These are phyloP conservation scores for Anastrepha ludens DNA, from an alignment of 1,140 invertebrate species.

Conservation along the genomic window DNA sequence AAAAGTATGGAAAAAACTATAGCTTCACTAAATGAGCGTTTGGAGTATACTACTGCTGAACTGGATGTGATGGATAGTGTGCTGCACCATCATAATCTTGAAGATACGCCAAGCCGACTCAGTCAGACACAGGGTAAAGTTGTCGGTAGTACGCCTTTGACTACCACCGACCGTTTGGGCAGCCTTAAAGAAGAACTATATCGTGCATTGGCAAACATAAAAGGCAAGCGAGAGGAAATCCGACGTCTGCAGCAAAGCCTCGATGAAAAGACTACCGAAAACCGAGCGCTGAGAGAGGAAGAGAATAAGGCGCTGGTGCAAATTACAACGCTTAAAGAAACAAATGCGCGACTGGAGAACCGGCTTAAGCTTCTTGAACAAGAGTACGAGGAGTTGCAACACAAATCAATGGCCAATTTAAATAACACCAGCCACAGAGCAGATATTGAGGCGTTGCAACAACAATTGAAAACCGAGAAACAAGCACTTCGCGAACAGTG, in stretches of 20 bases:
- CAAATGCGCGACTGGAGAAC: slow-evolving; percentile 63
- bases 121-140: slow-evolving; percentile 60
- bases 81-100: slow-evolving; percentile 66
- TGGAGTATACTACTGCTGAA: slow-evolving; percentile 66
- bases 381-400: slow-evolving; percentile 60
- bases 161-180: slow-evolving; percentile 63
- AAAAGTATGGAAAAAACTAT: slow-evolving; percentile 67
- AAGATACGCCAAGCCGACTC: slow-evolving; percentile 62
- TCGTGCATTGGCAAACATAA: slow-evolving; percentile 64
- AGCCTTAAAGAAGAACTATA: slow-evolving; percentile 70
- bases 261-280: slow-evolving; percentile 64
- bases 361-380: slow-evolving; percentile 64
- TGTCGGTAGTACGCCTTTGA: slow-evolving; percentile 67
- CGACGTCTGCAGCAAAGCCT: slow-evolving; percentile 64
- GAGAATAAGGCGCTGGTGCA: slow-evolving; percentile 69
- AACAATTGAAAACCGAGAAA: slow-evolving; percentile 58
- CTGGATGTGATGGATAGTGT: slow-evolving; percentile 70
- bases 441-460: slow-evolving; percentile 52
- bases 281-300: slow-evolving; percentile 61
- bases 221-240: slow-evolving; percentile 70
- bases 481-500: slow-evolving; percentile 58
- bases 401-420: background rate
- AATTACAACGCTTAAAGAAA: slow-evolving; percentile 66
- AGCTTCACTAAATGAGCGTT: slow-evolving; percentile 61
- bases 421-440: slow-evolving; percentile 57